Evolutionary conservation across 2,888 invertebrate species (phyloP).

Genomic region (Diaphora mendica): DNA sequence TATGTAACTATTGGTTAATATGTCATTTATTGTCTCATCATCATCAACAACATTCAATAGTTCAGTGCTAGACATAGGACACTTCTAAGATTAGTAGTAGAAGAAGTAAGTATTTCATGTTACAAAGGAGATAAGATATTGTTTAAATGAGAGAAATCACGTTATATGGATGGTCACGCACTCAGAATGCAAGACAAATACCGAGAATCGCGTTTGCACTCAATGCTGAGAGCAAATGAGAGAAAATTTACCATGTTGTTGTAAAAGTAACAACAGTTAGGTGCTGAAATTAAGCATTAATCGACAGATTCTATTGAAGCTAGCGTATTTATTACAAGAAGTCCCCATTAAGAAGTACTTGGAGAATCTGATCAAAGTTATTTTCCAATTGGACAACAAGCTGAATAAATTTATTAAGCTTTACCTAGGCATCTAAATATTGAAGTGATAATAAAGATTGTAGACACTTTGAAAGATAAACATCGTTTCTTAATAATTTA

Average conservation of each 20-base stretch:
- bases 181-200: constrained; percentile 66
- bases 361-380: neutral
- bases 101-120: constrained; percentile 31
- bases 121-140: constrained; percentile 27
- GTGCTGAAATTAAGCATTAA: neutral
- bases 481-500: neutral
- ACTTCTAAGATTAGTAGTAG: too few relatives aligned
- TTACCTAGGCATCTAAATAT: neutral
- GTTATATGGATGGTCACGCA: constrained; percentile 68
- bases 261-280: constrained; percentile 2
- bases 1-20: neutral
- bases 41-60: too few relatives aligned
- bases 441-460: neutral
- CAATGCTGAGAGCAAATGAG: constrained; percentile 21
- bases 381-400: neutral
- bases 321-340: neutral
- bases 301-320: neutral
- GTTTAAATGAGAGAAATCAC: constrained; percentile 69
- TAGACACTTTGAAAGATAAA: neutral
- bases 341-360: neutral
- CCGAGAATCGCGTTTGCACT: constrained; percentile 45
- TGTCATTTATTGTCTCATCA: neutral
- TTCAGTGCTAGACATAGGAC: too few relatives aligned
- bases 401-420: neutral
- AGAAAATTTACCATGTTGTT: constrained; percentile 4